phyloP scores from a whole-genome alignment of 2,113 vertebrate species.

The Rhabdomys dilectus region DNA sequence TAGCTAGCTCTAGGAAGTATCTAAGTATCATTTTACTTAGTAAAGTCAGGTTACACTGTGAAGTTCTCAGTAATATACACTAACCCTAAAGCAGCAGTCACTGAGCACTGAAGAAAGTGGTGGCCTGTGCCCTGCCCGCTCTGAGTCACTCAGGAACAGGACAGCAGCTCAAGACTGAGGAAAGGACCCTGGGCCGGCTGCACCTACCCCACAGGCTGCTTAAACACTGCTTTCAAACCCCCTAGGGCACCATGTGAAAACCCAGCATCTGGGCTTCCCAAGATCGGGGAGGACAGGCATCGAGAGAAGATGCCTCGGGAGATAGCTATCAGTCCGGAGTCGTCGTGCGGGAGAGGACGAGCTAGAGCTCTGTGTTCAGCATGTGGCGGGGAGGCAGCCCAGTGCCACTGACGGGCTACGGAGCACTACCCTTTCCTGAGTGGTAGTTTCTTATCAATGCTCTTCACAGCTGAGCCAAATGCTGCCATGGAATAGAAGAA shows the following conservation, averaged over 20 bases:
- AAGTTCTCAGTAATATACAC: constrained; percentile 43
- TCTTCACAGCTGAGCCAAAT: constrained; percentile 69
- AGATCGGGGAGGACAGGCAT: constrained; percentile 77
- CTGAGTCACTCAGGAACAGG: not conserved
- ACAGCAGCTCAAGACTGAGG: constrained; percentile 50
- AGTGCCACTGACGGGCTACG: constrained; percentile 3
- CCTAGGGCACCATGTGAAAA: constrained; percentile 78
- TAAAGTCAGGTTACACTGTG: constrained; percentile 56
- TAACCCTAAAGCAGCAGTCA: constrained; percentile 53
- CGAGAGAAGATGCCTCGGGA: constrained; percentile 71
- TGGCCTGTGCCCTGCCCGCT: constrained; percentile 70
- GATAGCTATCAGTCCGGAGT: constrained; percentile 81
- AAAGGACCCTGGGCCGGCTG: constrained; percentile 23
- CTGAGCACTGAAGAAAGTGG: not conserved
- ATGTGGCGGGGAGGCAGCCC: constrained; percentile 73
- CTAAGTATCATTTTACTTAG: constrained; percentile 68
- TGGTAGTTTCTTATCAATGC: constrained; percentile 53
- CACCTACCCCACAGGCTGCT: constrained; percentile 52
- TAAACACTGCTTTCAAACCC: constrained; percentile 80
- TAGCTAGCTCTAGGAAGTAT: constrained; percentile 61
- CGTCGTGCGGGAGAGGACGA: constrained; percentile 79
- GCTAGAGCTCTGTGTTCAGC: constrained; percentile 70
- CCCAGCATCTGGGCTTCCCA: constrained; percentile 80
- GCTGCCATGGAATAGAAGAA: constrained; percentile 59
- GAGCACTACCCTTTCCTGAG: constrained; percentile 33